Conservation (phyloP, 2,797 vertebrate species). For the Silurus aristotelis region DNA sequence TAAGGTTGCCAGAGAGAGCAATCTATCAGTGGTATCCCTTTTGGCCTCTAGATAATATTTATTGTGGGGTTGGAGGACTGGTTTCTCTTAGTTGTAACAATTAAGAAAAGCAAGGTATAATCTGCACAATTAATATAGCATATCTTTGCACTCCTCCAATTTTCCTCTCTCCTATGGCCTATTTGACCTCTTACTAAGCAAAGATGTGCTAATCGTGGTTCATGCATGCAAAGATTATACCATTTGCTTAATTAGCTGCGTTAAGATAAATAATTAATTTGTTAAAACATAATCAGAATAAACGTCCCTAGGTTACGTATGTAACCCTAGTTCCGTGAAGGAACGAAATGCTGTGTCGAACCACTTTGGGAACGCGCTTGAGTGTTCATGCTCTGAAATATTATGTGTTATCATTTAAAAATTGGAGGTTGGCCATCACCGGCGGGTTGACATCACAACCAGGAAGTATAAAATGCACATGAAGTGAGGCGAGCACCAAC, state of each 20-base stretch:
- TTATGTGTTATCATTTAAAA: no score
- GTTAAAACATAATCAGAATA: background rate
- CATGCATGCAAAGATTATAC: background rate
- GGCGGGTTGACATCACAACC: no score
- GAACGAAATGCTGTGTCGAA: no score
- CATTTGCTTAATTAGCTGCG: slow-evolving; percentile 20
- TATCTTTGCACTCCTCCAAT: slow-evolving; percentile 39
- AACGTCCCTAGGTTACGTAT: no score
- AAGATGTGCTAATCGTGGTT: background rate
- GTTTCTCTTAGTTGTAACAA: background rate
- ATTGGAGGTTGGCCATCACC: no score
- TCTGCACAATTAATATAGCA: slow-evolving; percentile 55
- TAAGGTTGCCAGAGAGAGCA: slow-evolving; percentile 35
- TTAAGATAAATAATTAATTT: background rate
- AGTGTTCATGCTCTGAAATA: no score
- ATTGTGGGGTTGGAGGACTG: no score
- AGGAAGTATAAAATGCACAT: no score
- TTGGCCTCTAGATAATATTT: background rate
- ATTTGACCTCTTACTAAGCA: background rate
- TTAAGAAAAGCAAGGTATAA: slow-evolving; percentile 21
- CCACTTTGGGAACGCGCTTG: no score
- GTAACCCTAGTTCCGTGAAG: no score
- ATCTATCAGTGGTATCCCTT: background rate
- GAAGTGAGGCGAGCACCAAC: no score
- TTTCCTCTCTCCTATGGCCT: background rate